phyloP scores from a whole-genome alignment of 2,888 invertebrate genomes.

The Biston stratarius region DNA sequence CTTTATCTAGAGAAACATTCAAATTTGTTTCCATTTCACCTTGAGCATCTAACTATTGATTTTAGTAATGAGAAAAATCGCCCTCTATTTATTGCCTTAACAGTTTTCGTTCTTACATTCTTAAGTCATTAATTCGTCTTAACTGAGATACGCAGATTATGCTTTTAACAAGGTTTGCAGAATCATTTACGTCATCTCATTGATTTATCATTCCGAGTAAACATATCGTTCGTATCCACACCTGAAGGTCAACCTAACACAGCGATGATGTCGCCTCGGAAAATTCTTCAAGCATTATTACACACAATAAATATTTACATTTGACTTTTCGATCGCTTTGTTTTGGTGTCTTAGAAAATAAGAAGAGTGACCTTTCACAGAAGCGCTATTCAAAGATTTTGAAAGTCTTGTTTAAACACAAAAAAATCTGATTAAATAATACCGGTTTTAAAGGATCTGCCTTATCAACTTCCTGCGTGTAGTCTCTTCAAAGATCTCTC shows the following conservation, averaged over 20 bases:
- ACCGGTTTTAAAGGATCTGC: not conserved
- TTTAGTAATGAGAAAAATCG: not conserved
- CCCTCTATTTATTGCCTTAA: not conserved
- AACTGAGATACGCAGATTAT: constrained; percentile 1
- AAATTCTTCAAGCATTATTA: constrained; percentile 69
- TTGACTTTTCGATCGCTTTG: not conserved
- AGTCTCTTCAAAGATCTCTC: not conserved
- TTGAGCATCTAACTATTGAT: not conserved
- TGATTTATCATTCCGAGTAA: constrained; percentile 44
- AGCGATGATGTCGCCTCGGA: constrained; percentile 60
- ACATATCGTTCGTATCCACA: constrained; percentile 49
- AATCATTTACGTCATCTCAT: constrained; percentile 45
- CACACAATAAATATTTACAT: constrained; percentile 46
- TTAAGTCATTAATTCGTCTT: not conserved
- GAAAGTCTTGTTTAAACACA: not conserved
- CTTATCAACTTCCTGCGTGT: not conserved
- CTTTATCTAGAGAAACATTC: not conserved
- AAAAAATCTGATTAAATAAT: not conserved
- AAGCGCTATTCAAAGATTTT: not conserved
- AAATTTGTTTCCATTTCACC: too few species aligned
- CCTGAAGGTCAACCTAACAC: constrained; percentile 67
- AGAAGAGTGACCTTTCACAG: not conserved
- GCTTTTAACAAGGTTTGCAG: constrained; percentile 10
- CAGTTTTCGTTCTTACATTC: not conserved
- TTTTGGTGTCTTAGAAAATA: not conserved